phyloP scores from a whole-genome alignment of 1,140 invertebrate species.

The Rhagoletis zephyria region DNA sequence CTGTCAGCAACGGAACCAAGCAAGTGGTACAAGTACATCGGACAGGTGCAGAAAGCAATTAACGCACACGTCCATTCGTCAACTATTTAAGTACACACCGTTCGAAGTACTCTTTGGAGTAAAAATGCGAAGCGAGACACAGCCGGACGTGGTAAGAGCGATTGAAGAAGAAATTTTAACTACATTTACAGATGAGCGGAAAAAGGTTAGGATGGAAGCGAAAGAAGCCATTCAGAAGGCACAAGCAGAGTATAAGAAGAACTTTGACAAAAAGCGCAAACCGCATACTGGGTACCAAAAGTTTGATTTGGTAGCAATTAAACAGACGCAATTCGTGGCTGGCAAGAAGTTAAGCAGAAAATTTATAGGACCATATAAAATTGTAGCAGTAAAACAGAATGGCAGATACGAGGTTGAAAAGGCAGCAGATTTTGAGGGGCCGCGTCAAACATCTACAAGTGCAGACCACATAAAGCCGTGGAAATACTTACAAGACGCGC shows the following conservation, averaged over 20 bases:
- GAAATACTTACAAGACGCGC: no score
- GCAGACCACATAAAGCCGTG: no score
- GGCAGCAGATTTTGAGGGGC: conserved; percentile 60
- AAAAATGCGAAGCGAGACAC: no score
- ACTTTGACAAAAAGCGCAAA: conserved; percentile 60
- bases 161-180: conserved; percentile 67
- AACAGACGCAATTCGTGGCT: conserved; percentile 67
- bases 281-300: conserved; percentile 59
- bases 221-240: conserved; percentile 57
- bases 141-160: conserved; percentile 63
- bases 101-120: no score
- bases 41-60: conserved; percentile 27
- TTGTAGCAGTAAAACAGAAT: conserved; percentile 58
- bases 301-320: conserved; percentile 69
- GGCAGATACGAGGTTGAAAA: conserved; percentile 64
- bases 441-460: no score
- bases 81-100: no score
- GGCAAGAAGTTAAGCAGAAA: no score
- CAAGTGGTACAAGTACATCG: conserved; percentile 25
- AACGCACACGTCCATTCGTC: no score
- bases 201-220: conserved; percentile 55
- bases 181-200: conserved; percentile 32
- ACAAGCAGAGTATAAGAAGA: not conserved
- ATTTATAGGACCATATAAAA: no score
- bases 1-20: not conserved